A percentile compares a stretch with the other conserved stretches of the same genome.
Conservation (phyloP, 2,113 vertebrate genomes). For the Gallinago media region DNA sequence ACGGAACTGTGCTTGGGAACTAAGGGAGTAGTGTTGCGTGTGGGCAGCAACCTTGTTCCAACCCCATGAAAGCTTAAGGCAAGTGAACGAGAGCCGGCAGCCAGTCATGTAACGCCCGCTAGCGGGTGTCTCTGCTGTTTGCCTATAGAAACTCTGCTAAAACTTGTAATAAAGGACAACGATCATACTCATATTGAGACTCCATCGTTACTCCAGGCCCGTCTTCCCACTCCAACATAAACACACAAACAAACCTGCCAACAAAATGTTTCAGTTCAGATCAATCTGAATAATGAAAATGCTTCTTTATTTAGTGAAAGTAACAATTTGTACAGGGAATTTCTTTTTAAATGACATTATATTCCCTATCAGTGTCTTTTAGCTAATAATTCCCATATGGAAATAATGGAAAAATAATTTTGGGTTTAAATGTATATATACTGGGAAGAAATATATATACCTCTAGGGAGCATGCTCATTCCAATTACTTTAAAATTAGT, state of each 20-base stretch:
- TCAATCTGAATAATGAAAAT: background rate
- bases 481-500: background rate
- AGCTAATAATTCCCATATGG: background rate
- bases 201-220: no score
- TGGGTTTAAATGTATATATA: background rate
- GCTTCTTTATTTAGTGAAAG: background rate
- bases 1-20: no score
- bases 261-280: background rate
- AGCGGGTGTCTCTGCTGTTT: no score
- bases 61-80: no score
- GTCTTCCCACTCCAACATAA: no score
- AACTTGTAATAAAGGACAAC: no score
- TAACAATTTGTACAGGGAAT: background rate
- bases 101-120: no score
- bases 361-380: background rate
- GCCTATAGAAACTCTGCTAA: no score
- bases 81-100: no score
- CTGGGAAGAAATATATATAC: background rate
- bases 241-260: background rate
- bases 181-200: no score
- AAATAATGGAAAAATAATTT: background rate
- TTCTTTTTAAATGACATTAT: background rate
- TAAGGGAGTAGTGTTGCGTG: no score
- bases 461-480: background rate
- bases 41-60: no score